A percentile compares a stretch with the other conserved stretches of the same genome.
These are phyloP conservation scores for Yasuhikotakia modesta DNA, from an alignment of 2,797 vertebrate species.

Conservation along the genomic window DNA sequence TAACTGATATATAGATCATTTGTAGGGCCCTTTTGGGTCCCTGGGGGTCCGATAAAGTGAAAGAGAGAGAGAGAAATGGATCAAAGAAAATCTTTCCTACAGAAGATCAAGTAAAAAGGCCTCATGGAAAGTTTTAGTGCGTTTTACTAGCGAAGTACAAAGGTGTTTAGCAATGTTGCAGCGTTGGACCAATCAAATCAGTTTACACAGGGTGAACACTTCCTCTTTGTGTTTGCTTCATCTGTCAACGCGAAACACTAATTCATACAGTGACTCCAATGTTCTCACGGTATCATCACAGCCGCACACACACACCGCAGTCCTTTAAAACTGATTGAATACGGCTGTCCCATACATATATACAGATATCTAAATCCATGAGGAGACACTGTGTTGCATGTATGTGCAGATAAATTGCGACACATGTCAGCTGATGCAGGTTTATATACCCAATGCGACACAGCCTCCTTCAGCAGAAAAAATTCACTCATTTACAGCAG, in stretches of 20 bases:
- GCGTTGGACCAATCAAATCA: constrained; percentile 21
- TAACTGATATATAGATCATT: constrained; percentile 30
- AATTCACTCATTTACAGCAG: too few species aligned
- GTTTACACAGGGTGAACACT: constrained; percentile 25
- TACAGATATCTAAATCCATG: background rate
- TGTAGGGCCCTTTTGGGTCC: constrained; percentile 6
- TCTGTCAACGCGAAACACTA: constrained; percentile 19
- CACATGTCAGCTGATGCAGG: constrained; percentile 18
- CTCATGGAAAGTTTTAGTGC: too few species aligned
- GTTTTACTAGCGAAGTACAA: constrained; percentile 14
- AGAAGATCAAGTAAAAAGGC: too few species aligned
- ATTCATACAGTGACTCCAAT: constrained; percentile 12
- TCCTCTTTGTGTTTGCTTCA: constrained; percentile 42
- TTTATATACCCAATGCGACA: too few species aligned
- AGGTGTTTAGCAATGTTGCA: constrained; percentile 20
- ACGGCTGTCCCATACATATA: background rate
- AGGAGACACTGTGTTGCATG: background rate
- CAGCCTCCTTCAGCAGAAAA: constrained; percentile 45
- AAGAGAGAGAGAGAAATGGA: background rate
- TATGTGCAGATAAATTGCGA: constrained; percentile 5
- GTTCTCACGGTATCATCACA: constrained; percentile 23
- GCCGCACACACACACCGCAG: background rate
- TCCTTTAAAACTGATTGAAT: constrained; percentile 17
- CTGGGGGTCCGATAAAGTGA: background rate
- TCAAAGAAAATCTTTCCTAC: too few species aligned